Base-by-base conservation (phyloP, 2,113 vertebrate genomes). In the Sceloporus undulatus region DNA sequence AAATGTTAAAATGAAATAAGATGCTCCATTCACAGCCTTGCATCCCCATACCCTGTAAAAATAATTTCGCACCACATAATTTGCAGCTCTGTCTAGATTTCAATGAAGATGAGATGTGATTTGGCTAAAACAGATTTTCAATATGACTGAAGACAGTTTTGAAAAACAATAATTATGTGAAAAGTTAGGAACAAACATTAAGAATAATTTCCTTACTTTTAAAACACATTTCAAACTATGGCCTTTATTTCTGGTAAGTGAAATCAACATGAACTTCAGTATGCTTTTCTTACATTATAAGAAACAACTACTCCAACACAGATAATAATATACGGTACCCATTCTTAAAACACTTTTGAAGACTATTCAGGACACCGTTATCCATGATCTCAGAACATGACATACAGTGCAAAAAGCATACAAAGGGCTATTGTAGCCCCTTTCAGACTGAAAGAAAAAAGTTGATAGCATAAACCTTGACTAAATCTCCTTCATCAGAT, bases 1-100 rank as follows among this genome's bases (percentile, higher is more conserved):
- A 87, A 66, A 75, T 66, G 27, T 87, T 82, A 76, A 16, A 75
- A 52, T 87, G 71, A 87, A 82, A 82, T 87, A 76, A 87, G 68
- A 87, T 73, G 79, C 71, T 65, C 71, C 66, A 59, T 82, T 76
- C 54, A 29, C 38, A 82, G 29, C 27, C 70, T 81, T 65, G 3
- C 10, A 14, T 52, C 25, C 1, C 66, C 68, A 74, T n/a, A 11
- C 42, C 14, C 52, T 62, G 62, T 81, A 14, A 48, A 80, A 81
- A 62, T 29, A 52, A 78, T 48, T 48, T 68, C 19, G 82, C 38
- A 34, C 56, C 56, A 48, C 29, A 54, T 73, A 80, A 34, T 88
- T 52, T 82, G 73, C 38, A 82, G 29, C 42, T 68, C 76, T 77
- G 48, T 88, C 18, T 66, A 78, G 34, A 48, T 78, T 75, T 79